Evolutionary conservation across 2,888 invertebrate genomes (phyloP), one percentile per base, ranked within the genome.

Genomic region (Limnephilus marmoratus): DNA sequence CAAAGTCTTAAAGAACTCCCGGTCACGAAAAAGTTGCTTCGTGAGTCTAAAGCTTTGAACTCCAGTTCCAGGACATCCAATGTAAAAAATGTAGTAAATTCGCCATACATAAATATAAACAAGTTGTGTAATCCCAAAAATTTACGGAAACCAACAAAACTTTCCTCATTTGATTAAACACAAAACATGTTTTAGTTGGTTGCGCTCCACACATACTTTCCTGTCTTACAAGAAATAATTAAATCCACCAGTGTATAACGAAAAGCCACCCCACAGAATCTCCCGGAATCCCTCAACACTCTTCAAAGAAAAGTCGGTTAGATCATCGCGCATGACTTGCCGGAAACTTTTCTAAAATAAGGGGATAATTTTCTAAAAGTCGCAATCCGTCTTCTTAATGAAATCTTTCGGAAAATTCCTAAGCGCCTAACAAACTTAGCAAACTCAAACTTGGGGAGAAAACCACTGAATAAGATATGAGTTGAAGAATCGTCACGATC

Each of bases 401-500:
- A 93, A 93, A 93, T 93, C 93, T 93, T 93, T 93, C 86, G 92
- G 93, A 93, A 93, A 93, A 93, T 93, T 92, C 93, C 92, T 91
- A 41, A 37, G 83, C 92, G 90, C 82, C 91, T 92, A 92, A 90
- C 90, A 92, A 90, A 91, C 93, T 88, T 92, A 90, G 85, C 88
- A 31, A 86, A 85, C 82, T 31, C 82, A 68, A 86, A 90, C 41
- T 53, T 24, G 82, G 81, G 83, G 83, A 90, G 80, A 90, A 34
- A 68, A 82, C 80, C 29, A 53, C 82, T 95, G 95, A 95, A 95
- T 95, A 95, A 85, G 80, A 85, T 83, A 85, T 95, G 95, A 95
- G 95, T 95, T 95, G 94, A 95, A 96, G 96, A 89, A n/a, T 81
- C 89, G 31, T 89, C 89, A 37, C 37, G 45, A 41, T 41, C 24